Evolutionary conservation across 2,888 invertebrate species (phyloP).

Genomic region (Cephus rjabovi): DNA sequence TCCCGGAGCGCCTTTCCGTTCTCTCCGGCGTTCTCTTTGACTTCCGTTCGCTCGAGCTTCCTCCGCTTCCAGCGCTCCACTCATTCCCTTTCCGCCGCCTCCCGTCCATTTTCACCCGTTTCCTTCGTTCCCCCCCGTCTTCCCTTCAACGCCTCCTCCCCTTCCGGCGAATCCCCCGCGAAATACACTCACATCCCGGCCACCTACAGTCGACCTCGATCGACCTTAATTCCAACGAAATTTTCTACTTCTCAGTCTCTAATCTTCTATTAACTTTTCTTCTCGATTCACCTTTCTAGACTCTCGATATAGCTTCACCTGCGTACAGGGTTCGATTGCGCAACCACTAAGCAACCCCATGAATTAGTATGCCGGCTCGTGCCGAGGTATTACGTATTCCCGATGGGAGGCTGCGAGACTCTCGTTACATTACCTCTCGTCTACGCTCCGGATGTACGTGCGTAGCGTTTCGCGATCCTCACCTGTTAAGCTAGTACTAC

Average conservation of each 20-base stretch:
- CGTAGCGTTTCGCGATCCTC: conserved; percentile 9
- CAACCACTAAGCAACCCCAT: conserved; percentile 1
- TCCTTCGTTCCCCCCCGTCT: background rate
- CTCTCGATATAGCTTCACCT: background rate
- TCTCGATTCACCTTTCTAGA: background rate
- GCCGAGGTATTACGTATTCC: conserved; percentile 36
- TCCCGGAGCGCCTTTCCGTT: conserved; percentile 43
- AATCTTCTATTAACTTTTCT: background rate
- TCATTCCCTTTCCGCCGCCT: conserved; percentile 29
- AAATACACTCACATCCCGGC: background rate
- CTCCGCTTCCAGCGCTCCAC: conserved; percentile 23
- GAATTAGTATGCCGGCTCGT: conserved; percentile 36
- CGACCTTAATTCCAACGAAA: background rate
- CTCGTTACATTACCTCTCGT: background rate
- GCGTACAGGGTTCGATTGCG: background rate
- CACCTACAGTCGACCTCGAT: background rate
- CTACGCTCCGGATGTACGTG: conserved; percentile 33
- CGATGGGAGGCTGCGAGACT: conserved; percentile 35
- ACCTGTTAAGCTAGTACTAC: background rate
- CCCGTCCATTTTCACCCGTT: background rate
- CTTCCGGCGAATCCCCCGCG: background rate
- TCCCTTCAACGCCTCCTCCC: background rate
- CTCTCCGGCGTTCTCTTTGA: conserved; percentile 51
- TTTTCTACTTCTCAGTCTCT: background rate
- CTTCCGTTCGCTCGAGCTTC: conserved; percentile 51